Conservation (phyloP, 2,888 invertebrate species). For the Phragmatobia fuliginosa region DNA sequence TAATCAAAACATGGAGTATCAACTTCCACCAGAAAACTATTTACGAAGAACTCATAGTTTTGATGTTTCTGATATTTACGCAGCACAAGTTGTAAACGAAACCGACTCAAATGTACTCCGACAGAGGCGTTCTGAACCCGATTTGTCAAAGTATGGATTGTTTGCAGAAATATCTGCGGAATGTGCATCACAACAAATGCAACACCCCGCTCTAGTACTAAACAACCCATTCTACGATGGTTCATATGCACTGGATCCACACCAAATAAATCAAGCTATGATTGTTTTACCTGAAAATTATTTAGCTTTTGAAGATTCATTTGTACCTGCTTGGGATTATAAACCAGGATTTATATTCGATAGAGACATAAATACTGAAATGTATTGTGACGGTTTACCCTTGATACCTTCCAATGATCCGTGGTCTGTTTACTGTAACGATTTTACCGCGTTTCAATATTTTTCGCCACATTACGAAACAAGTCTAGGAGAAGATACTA, state of each 20-base stretch:
- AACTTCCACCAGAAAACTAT: constrained; percentile 62
- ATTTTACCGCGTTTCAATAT: constrained; percentile 73
- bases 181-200: constrained; percentile 59
- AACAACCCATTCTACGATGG: constrained; percentile 85
- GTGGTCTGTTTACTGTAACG: constrained; percentile 75
- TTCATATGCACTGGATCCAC: constrained; percentile 72
- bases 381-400: constrained; percentile 77
- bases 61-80: constrained; percentile 77
- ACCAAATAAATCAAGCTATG: constrained; percentile 69
- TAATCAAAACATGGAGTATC: constrained; percentile 58
- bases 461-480: constrained; percentile 74
- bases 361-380: constrained; percentile 66
- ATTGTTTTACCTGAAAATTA: constrained; percentile 82
- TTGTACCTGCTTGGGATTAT: constrained; percentile 78
- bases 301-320: constrained; percentile 84
- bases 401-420: constrained; percentile 79
- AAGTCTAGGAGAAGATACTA: constrained; percentile 64
- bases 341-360: constrained; percentile 72
- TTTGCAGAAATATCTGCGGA: constrained; percentile 76
- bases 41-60: constrained; percentile 80
- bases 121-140: constrained; percentile 78
- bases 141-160: constrained; percentile 78
- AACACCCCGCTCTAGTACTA: constrained; percentile 76
- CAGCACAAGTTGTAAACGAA: constrained; percentile 62
- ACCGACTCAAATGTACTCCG: constrained; percentile 62